A percentile compares a stretch with the other conserved stretches of the same genome.
Conservation (phyloP, 2,113 vertebrate genomes). For the Brachyistius frenatus region DNA sequence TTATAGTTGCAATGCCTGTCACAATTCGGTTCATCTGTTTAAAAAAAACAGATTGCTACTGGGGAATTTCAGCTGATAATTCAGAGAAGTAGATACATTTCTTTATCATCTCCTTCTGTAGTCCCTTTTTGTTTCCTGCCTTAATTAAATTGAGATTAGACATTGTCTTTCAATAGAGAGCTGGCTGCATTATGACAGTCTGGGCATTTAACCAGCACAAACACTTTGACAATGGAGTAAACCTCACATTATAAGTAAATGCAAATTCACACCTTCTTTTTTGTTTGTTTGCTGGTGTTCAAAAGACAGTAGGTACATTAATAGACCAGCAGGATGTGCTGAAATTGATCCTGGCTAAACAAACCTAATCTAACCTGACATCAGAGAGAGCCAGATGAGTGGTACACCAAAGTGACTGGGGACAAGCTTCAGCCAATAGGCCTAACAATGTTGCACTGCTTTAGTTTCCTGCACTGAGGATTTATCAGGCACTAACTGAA, state of each 20-base stretch:
- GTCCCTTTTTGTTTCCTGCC: not conserved
- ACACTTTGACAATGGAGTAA: slow-evolving; percentile 10
- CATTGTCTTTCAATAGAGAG: not conserved
- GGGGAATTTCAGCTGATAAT: not conserved
- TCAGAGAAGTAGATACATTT: not conserved
- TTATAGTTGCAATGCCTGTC: not conserved
- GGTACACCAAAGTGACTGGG: slow-evolving; percentile 37
- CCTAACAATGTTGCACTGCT: slow-evolving; percentile 14
- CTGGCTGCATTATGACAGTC: slow-evolving; percentile 8
- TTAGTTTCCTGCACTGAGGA: not conserved
- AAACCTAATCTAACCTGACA: slow-evolving; percentile 50
- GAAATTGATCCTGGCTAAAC: slow-evolving; percentile 63
- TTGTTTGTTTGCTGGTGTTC: slow-evolving; percentile 26
- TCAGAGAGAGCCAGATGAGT: slow-evolving; percentile 21
- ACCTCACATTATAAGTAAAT: slow-evolving; percentile 8
- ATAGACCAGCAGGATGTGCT: slow-evolving; percentile 49
- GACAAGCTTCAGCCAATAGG: slow-evolving; percentile 23
- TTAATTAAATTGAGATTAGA: slow-evolving; percentile 22
- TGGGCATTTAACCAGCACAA: slow-evolving; percentile 7
- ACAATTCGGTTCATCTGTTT: slow-evolving; percentile 10
- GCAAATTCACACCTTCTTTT: slow-evolving; percentile 20
- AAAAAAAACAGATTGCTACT: not conserved
- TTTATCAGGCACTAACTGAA: not conserved
- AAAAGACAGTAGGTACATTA: slow-evolving; percentile 51
- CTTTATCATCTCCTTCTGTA: not conserved